These are phyloP conservation scores for Macropodus opercularis DNA, from an alignment of 2,797 vertebrate genomes.

Conservation along the genomic window DNA sequence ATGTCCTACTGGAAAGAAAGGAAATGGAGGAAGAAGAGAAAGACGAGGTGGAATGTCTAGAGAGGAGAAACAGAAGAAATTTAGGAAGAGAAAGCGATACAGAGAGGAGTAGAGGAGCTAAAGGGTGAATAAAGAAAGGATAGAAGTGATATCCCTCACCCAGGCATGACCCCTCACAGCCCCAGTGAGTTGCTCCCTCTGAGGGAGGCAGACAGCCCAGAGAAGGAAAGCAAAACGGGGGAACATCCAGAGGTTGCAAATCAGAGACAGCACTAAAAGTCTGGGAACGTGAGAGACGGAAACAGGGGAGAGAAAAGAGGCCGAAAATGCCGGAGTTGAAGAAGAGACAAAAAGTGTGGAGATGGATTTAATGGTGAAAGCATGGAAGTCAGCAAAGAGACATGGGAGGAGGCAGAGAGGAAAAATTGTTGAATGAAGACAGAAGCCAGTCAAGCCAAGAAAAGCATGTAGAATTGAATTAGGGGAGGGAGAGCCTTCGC, in stretches of 20 bases:
- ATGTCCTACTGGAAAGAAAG: constrained; percentile 24
- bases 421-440: constrained; percentile 49
- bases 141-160: constrained; percentile 81
- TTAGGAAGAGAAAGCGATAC: constrained; percentile 7
- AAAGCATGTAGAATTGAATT: constrained; percentile 81
- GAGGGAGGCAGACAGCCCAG: constrained; percentile 61
- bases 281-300: constrained; percentile 41
- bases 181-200: constrained; percentile 67
- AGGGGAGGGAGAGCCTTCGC: constrained; percentile 63
- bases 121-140: constrained; percentile 44
- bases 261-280: constrained; percentile 74
- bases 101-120: constrained; percentile 10
- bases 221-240: constrained; percentile 61
- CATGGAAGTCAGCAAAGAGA: constrained; percentile 33
- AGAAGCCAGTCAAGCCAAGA: constrained; percentile 63
- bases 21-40: too few species aligned
- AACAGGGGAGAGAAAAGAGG: constrained; percentile 21
- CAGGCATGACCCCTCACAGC: constrained; percentile 77
- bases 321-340: constrained; percentile 34
- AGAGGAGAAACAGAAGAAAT: not conserved
- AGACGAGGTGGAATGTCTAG: too few species aligned
- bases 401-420: constrained; percentile 36
- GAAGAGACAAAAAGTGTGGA: constrained; percentile 33
- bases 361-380: constrained; percentile 49
- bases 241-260: constrained; percentile 77